Evolutionary conservation across 1,140 invertebrate genomes (phyloP).

Genomic region (Cydia strobilella): DNA sequence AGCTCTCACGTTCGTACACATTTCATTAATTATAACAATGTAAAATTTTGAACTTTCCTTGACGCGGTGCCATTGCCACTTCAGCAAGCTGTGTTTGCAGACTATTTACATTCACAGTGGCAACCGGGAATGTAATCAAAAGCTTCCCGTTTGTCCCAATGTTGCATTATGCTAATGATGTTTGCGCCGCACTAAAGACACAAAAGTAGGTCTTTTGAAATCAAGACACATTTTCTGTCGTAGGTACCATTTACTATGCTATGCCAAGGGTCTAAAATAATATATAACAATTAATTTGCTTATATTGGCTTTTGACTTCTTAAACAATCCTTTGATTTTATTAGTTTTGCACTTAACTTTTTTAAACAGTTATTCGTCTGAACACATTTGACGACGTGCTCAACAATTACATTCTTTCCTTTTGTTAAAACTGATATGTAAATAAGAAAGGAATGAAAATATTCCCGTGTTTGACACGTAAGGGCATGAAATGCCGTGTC

Average conservation of each 20-base stretch:
- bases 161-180: constrained; percentile 57
- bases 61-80: constrained; percentile 16
- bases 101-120: constrained; percentile 47
- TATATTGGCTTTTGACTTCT: no score
- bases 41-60: constrained; percentile 5
- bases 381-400: no score
- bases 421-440: no score
- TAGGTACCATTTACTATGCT: background rate
- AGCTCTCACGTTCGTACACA: background rate
- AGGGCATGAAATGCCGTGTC: no score
- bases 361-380: no score
- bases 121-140: constrained; percentile 53
- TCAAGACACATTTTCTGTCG: background rate
- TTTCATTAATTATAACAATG: constrained; percentile 7
- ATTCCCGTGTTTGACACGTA: no score
- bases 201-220: constrained; percentile 30
- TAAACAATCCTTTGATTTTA: no score
- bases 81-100: constrained; percentile 37
- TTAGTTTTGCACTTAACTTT: no score
- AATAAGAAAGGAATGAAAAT: no score
- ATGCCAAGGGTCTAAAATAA: no score
- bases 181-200: constrained; percentile 43
- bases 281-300: no score
- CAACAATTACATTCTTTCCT: no score
- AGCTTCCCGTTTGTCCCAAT: constrained; percentile 47